Percentiles rank a stretch among this genome's conserved stretches.
Evolutionary conservation across 2,113 vertebrate genomes (phyloP).

Genomic region (Tauraco erythrolophus): DNA sequence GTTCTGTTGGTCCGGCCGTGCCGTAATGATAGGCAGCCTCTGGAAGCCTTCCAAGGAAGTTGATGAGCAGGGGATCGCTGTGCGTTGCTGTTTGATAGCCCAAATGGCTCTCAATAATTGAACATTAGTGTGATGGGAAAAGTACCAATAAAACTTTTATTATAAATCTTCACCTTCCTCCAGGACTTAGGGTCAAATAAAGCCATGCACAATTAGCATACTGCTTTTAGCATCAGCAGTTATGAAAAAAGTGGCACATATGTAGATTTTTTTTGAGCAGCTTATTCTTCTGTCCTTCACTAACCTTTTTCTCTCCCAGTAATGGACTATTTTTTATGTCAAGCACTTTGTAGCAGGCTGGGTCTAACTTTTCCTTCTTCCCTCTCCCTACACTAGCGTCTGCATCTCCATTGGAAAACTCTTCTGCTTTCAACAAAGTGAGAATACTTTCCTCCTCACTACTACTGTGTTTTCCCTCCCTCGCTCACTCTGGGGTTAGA

Average conservation of each 20-base stretch:
- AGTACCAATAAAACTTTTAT: constrained; percentile 36
- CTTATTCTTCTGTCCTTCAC: constrained; percentile 13
- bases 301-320: background rate
- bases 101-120: constrained; percentile 30
- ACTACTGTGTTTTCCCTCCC: background rate
- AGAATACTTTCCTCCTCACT: background rate
- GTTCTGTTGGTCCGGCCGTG: background rate
- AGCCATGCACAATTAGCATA: background rate
- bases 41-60: background rate
- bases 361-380: background rate
- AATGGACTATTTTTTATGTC: background rate
- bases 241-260: background rate
- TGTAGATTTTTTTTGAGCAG: background rate
- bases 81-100: background rate
- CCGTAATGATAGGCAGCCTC: background rate
- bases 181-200: constrained; percentile 14
- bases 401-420: background rate
- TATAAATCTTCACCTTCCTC: background rate
- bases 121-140: constrained; percentile 19
- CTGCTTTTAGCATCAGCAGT: constrained; percentile 44
- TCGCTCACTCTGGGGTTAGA: background rate
- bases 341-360: background rate
- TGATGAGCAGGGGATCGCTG: background rate
- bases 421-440: background rate
- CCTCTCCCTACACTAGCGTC: background rate